Evolutionary conservation across 2,888 invertebrate species (phyloP).

Genomic region (Chymomyza procnemis): DNA sequence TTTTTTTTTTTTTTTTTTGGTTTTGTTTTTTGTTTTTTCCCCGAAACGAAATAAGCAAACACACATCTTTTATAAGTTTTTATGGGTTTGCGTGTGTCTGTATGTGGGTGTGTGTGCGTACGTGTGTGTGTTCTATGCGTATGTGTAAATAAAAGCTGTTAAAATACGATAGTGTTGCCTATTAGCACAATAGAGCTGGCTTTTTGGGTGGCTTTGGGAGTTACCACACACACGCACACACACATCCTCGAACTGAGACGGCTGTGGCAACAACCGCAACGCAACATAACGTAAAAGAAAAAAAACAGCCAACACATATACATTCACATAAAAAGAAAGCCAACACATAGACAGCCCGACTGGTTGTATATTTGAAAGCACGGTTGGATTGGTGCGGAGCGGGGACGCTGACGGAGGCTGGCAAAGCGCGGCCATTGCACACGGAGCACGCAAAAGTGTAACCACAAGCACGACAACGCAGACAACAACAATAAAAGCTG

Average conservation of each 20-base stretch:
- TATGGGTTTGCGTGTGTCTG: background rate
- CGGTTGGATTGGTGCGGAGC: background rate
- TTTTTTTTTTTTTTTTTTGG: slow-evolving; percentile 11
- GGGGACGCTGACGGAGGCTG: slow-evolving; percentile 6
- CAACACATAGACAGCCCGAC: background rate
- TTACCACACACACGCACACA: slow-evolving; percentile 16
- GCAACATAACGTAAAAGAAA: slow-evolving; percentile 23
- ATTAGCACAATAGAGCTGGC: slow-evolving; percentile 62
- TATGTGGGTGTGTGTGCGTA: slow-evolving; percentile 8
- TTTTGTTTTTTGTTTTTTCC: background rate
- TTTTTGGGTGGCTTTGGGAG: background rate
- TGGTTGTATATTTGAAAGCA: background rate
- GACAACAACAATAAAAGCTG: slow-evolving; percentile 26
- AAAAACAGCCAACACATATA: slow-evolving; percentile 19
- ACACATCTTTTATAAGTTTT: background rate
- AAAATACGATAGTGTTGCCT: slow-evolving; percentile 72
- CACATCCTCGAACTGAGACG: background rate
- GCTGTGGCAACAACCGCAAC: background rate
- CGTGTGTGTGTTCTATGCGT: slow-evolving; percentile 10
- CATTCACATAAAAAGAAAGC: slow-evolving; percentile 11
- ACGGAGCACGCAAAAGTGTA: slow-evolving; percentile 62
- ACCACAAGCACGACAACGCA: slow-evolving; percentile 68
- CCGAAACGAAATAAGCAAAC: slow-evolving; percentile 5
- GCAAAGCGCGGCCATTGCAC: slow-evolving; percentile 30
- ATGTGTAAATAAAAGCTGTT: slow-evolving; percentile 72